Conservation (phyloP, 2,888 invertebrate genomes). For the Perdita meconis region DNA sequence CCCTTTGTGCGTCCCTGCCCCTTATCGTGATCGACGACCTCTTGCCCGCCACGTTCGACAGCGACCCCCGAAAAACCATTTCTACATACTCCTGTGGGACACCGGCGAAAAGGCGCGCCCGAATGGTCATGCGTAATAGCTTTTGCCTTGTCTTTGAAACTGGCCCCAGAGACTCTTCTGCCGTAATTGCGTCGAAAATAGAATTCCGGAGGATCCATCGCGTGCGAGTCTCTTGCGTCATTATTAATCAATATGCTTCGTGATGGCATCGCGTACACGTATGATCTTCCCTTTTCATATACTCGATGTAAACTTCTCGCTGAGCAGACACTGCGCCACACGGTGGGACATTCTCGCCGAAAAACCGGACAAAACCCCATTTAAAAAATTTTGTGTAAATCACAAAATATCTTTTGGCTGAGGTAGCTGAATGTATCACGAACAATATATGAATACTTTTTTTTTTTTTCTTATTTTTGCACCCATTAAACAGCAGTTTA, state of each 20-base stretch:
- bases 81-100: conserved; percentile 50
- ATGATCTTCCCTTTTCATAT: too few relatives aligned
- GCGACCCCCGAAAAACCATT: conserved; percentile 66
- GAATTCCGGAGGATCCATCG: conserved; percentile 34
- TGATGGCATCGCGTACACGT: too few relatives aligned
- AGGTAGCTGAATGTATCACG: too few relatives aligned
- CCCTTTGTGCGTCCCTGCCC: conserved; percentile 70
- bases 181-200: conserved; percentile 43
- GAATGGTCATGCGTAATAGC: conserved; percentile 56
- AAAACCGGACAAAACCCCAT: too few relatives aligned
- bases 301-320: too few relatives aligned
- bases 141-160: conserved; percentile 50
- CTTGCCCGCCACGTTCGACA: conserved; percentile 67
- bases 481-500: too few relatives aligned
- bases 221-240: background rate
- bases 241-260: conserved; percentile 40
- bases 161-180: conserved; percentile 41
- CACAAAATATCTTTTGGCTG: too few relatives aligned
- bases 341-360: too few relatives aligned
- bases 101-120: conserved; percentile 65
- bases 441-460: too few relatives aligned
- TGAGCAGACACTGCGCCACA: too few relatives aligned
- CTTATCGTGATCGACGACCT: conserved; percentile 73
- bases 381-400: too few relatives aligned
- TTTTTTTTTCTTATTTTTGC: too few relatives aligned